These are phyloP conservation scores for Sitophilus oryzae DNA, from an alignment of 1,140 invertebrate species.

Conservation along the genomic window DNA sequence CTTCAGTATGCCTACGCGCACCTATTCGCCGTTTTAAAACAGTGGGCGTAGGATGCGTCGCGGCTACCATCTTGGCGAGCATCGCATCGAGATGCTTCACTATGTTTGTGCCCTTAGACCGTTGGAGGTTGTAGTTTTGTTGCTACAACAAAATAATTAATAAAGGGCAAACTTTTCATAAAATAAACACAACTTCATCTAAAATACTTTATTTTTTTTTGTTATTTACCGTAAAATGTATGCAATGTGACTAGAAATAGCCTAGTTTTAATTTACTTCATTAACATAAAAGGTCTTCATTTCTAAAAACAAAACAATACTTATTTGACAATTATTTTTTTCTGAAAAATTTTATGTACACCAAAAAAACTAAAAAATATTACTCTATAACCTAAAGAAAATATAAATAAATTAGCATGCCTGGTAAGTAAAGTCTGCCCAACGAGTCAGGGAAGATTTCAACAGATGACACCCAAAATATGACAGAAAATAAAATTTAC, in stretches of 20 bases:
- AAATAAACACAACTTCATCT: background rate
- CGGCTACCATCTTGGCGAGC: too few relatives aligned
- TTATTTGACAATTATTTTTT: conserved; percentile 13
- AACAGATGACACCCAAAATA: too few relatives aligned
- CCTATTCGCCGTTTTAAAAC: too few relatives aligned
- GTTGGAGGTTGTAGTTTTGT: too few relatives aligned
- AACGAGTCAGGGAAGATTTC: too few relatives aligned
- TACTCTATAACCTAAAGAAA: conserved; percentile 4
- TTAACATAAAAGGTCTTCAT: conserved; percentile 12
- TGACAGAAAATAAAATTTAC: too few relatives aligned
- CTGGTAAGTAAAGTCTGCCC: background rate
- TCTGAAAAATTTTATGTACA: conserved; percentile 8
- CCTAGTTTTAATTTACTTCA: conserved; percentile 12
- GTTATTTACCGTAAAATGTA: conserved; percentile 23
- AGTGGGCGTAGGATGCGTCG: too few relatives aligned
- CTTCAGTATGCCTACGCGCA: too few relatives aligned
- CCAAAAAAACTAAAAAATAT: conserved; percentile 8
- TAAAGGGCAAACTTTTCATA: too few relatives aligned
- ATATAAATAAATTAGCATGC: conserved; percentile 1
- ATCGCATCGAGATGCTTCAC: too few relatives aligned
- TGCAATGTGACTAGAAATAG: conserved; percentile 25
- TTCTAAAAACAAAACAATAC: conserved; percentile 4
- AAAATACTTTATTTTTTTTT: conserved; percentile 22
- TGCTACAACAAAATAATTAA: too few relatives aligned
- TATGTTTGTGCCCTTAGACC: too few relatives aligned